Base-by-base conservation (phyloP, 2,797 vertebrate genomes). In the Euphonia xanthogaster region DNA sequence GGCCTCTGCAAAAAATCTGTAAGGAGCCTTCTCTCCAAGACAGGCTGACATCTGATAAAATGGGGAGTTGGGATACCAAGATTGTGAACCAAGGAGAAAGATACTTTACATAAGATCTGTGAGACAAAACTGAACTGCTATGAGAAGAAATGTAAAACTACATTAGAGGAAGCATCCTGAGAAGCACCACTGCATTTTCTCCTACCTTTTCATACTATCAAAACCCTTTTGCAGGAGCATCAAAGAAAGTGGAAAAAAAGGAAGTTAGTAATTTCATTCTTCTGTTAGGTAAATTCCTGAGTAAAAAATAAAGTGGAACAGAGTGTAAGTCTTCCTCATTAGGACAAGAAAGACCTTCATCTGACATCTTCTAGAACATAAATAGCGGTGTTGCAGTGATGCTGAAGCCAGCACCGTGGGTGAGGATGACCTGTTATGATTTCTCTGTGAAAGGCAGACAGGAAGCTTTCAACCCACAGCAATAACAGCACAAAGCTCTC, bases 391-490 rank as follows among this genome's bases (percentile, higher is more conserved):
- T 11, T 54, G 39, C 40, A 65, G 39, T 30, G 47, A 67, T 9
- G 28, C 37, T 1, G 6, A 10, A 37, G 35, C 28, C 40, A 20
- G 50, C 6, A 3, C 8, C 0, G 0, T 2, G 1, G 53, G 47
- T 4, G 1, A 78, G 35, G 27, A 30, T 4, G 0, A 66, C 8
- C 31, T 6, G 0, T 14, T 44, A 33, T 12, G 33, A 45, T 68
- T 73, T 68, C 31, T 24, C 53, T 51, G 27, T 2, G 4, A 78
- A 78, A 57, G 35, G 54, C 31, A 68, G 33, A 18, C 31, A 75
- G 47, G 60, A 65, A 88, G 25, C 30, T 76, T 70, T 58, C 61
- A 79, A 62, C 3, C 5, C 47, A 42, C 47, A 50, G 51, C 65
- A 88, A 6, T 23, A 31, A 55, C 14, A 54, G 23, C 30, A 54